phyloP scores from a whole-genome alignment of 1,140 invertebrate genomes.

The Notospermus geniculatus region DNA sequence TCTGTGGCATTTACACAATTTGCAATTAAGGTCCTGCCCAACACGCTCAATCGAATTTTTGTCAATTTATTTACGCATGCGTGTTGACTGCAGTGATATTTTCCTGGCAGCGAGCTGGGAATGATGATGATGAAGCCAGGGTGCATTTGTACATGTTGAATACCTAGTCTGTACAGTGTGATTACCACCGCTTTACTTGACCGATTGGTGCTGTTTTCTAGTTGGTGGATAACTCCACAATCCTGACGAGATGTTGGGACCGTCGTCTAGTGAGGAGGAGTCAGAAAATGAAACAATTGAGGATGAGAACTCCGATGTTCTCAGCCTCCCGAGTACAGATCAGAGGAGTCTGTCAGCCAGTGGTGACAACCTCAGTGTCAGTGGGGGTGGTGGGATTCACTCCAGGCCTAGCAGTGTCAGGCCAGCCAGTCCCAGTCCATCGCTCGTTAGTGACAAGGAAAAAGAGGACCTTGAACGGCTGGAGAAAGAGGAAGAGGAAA shows the following conservation, averaged over 20 bases:
- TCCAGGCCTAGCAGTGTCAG: slow-evolving; percentile 63
- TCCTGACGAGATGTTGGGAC: slow-evolving; percentile 57
- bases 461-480: slow-evolving; percentile 49
- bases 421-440: slow-evolving; percentile 77
- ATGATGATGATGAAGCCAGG: too few relatives aligned
- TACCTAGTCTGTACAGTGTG: too few relatives aligned
- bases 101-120: too few relatives aligned
- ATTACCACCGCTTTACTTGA: too few relatives aligned
- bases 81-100: too few relatives aligned
- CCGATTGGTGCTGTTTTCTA: too few relatives aligned
- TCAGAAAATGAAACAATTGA: slow-evolving; percentile 50
- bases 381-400: slow-evolving; percentile 42
- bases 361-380: slow-evolving; percentile 57
- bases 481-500: slow-evolving; percentile 53
- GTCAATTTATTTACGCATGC: too few relatives aligned
- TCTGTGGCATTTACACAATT: too few relatives aligned
- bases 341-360: slow-evolving; percentile 54
- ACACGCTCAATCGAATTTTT: too few relatives aligned
- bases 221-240: too few relatives aligned
- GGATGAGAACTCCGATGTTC: slow-evolving; percentile 57
- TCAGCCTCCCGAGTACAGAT: slow-evolving; percentile 49
- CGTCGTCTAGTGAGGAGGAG: slow-evolving; percentile 59
- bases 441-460: slow-evolving; percentile 67
- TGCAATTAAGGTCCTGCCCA: too few relatives aligned
- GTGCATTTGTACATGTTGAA: too few relatives aligned